These are phyloP conservation scores for Clarias gariepinus DNA, from an alignment of 2,113 vertebrate species.

Conservation along the genomic window DNA sequence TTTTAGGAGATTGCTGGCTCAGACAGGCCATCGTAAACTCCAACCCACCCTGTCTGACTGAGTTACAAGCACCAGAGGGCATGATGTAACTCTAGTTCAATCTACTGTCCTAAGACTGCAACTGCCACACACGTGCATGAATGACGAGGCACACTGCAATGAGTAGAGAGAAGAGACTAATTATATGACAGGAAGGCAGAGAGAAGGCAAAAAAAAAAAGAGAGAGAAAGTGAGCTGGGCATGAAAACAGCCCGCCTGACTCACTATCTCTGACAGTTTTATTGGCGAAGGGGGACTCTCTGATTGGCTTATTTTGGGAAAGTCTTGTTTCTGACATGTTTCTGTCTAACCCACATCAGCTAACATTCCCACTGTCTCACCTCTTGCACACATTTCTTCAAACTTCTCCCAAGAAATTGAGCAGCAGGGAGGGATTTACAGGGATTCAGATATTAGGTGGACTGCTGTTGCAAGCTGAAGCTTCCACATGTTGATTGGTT, in stretches of 20 bases:
- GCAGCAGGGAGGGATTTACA: background rate
- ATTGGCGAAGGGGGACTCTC: conserved; percentile 44
- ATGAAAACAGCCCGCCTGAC: conserved; percentile 54
- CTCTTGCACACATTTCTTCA: conserved; percentile 3
- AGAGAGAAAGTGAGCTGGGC: conserved; percentile 71
- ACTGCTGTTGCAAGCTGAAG: background rate
- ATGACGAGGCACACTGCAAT: background rate
- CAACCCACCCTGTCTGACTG: conserved; percentile 11
- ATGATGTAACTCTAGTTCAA: conserved; percentile 41
- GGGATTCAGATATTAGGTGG: background rate
- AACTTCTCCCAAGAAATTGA: background rate
- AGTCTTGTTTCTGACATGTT: conserved; percentile 39
- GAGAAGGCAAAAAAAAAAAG: conserved; percentile 62
- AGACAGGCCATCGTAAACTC: conserved; percentile 16
- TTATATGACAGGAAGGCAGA: conserved; percentile 12
- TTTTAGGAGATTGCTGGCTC: background rate
- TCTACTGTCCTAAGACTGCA: conserved; percentile 15
- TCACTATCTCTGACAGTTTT: conserved; percentile 62
- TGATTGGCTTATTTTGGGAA: conserved; percentile 49
- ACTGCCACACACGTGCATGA: conserved; percentile 10
- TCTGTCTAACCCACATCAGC: conserved; percentile 31
- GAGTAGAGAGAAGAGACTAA: conserved; percentile 1
- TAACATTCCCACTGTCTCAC: conserved; percentile 33
- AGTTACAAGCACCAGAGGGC: conserved; percentile 29
- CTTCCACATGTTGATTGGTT: conserved; percentile 3